These are phyloP conservation scores for Cyaniris semiargus DNA, from an alignment of 2,888 invertebrate genomes.

Conservation along the genomic window DNA sequence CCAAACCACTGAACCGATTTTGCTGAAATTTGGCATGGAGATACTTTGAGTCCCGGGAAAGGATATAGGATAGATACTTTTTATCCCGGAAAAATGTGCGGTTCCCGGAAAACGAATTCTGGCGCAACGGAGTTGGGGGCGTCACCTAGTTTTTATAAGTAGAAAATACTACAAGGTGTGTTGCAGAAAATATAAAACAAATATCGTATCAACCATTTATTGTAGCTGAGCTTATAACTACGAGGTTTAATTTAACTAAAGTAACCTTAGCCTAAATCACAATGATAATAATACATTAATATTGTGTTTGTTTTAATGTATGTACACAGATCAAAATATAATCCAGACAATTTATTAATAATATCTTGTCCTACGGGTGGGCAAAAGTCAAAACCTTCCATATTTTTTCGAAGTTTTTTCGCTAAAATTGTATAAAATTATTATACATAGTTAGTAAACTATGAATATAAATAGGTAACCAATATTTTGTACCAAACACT, in stretches of 20 bases:
- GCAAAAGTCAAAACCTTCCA: background rate
- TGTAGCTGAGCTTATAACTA: slow-evolving; percentile 41
- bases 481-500: background rate
- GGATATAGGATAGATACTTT: no score
- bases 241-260: slow-evolving; percentile 25
- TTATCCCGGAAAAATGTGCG: no score
- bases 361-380: background rate
- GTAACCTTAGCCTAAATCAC: slow-evolving; percentile 38
- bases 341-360: background rate
- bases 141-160: no score
- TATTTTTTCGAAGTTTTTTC: background rate
- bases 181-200: background rate
- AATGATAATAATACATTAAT: slow-evolving; percentile 1
- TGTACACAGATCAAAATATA: background rate
- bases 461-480: background rate
- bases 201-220: slow-evolving; percentile 31
- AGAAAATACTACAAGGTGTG: background rate
- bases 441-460: no score
- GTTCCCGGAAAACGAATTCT: no score
- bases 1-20: no score
- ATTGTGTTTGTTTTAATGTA: background rate
- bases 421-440: no score
- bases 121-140: no score
- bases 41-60: no score
- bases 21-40: no score